Conservation (phyloP, 2,888 invertebrate species). For the Agrilus mali region DNA sequence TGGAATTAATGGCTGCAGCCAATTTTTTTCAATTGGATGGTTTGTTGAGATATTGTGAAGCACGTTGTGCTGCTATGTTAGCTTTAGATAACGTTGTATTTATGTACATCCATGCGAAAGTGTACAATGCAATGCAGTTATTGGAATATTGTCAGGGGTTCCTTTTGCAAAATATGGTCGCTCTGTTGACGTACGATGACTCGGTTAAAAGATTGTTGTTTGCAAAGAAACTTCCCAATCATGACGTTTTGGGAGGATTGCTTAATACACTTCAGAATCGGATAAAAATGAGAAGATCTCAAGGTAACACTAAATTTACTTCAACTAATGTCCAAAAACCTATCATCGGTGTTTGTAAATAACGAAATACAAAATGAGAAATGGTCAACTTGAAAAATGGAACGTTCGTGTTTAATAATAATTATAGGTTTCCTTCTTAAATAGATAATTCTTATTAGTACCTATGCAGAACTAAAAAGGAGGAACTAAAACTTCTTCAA, state of each 20-base stretch:
- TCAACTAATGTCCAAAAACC: constrained; percentile 15
- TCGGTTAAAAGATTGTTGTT: constrained; percentile 78
- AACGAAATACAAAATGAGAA: neutral
- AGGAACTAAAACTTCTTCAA: no score
- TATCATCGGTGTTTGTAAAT: neutral
- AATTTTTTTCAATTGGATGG: constrained; percentile 85
- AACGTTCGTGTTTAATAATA: no score
- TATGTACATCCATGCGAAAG: constrained; percentile 89
- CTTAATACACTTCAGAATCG: constrained; percentile 69
- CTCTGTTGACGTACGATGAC: constrained; percentile 81
- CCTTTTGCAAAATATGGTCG: constrained; percentile 86
- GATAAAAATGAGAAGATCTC: constrained; percentile 49
- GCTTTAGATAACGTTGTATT: constrained; percentile 82
- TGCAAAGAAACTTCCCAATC: constrained; percentile 79
- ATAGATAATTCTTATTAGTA: no score
- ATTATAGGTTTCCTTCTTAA: no score
- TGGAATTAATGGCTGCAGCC: constrained; percentile 83
- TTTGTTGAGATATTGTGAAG: constrained; percentile 72
- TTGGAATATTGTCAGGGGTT: constrained; percentile 86
- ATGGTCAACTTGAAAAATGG: no score
- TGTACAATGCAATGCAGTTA: constrained; percentile 75
- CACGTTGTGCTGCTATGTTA: constrained; percentile 70
- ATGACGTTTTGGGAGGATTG: constrained; percentile 76
- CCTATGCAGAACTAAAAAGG: no score
- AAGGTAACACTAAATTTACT: constrained; percentile 15